These are phyloP conservation scores for Dryobotodes eremita DNA, from an alignment of 2,888 invertebrate genomes.

Conservation along the genomic window DNA sequence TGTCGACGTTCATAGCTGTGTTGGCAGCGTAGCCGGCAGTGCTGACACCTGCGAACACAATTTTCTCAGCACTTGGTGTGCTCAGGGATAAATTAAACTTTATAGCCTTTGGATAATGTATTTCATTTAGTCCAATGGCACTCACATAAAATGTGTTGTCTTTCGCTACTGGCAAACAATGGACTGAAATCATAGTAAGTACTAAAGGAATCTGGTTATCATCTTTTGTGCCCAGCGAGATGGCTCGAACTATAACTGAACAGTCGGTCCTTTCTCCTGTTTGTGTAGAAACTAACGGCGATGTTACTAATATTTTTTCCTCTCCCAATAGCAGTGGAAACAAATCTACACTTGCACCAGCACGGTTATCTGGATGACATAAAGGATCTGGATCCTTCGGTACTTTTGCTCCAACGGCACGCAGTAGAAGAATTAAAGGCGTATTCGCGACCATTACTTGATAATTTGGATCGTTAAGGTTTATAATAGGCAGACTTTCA, in stretches of 20 bases:
- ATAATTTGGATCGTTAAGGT: constrained; percentile 74
- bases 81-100: constrained; percentile 83
- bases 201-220: constrained; percentile 73
- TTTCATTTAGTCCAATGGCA: constrained; percentile 79
- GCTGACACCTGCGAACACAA: constrained; percentile 82
- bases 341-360: constrained; percentile 83
- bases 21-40: constrained; percentile 77
- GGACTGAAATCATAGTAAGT: constrained; percentile 83
- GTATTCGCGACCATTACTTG: constrained; percentile 75
- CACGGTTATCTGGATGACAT: constrained; percentile 79
- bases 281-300: constrained; percentile 72
- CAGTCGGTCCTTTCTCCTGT: constrained; percentile 76
- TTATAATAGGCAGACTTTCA: constrained; percentile 70
- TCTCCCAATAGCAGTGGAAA: constrained; percentile 84
- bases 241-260: constrained; percentile 73
- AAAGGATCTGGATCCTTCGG: constrained; percentile 82
- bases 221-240: constrained; percentile 68
- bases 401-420: constrained; percentile 74
- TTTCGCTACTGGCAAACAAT: constrained; percentile 81
- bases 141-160: constrained; percentile 83
- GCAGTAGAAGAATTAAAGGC: constrained; percentile 83
- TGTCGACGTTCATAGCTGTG: constrained; percentile 74
- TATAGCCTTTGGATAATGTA: constrained; percentile 71
- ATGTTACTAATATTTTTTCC: constrained; percentile 72
- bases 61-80: constrained; percentile 72